These are phyloP conservation scores for Eulacestoma nigropectus DNA, from an alignment of 2,113 vertebrate species.

Conservation along the genomic window DNA sequence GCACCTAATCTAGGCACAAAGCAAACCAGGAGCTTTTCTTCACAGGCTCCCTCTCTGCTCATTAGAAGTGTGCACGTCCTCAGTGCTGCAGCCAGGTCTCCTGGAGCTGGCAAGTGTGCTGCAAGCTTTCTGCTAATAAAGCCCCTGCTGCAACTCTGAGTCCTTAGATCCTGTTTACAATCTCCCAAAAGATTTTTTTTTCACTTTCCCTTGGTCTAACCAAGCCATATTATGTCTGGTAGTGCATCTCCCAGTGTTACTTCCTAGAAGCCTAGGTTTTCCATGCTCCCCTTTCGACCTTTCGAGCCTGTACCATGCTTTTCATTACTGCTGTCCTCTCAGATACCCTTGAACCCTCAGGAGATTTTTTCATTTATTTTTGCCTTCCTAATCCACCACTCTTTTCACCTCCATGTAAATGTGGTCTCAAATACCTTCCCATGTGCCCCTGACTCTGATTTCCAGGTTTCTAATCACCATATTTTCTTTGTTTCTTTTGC, in stretches of 20 bases:
- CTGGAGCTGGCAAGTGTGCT: background rate
- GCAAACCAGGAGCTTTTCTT: background rate
- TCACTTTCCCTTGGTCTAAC: background rate
- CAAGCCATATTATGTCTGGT: background rate
- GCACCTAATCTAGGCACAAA: background rate
- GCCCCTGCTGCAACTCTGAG: background rate
- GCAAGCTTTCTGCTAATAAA: conserved; percentile 22
- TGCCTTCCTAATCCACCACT: background rate
- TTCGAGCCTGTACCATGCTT: background rate
- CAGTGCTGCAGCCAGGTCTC: background rate
- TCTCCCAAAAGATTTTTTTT: background rate
- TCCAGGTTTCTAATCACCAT: background rate
- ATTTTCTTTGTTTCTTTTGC: background rate
- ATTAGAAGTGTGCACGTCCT: background rate
- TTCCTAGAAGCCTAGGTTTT: background rate
- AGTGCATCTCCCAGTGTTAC: background rate
- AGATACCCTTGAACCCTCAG: background rate
- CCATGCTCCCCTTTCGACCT: background rate
- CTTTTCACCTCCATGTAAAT: background rate
- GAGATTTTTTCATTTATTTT: background rate
- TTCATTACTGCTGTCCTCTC: background rate
- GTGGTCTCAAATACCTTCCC: background rate
- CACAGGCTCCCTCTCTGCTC: background rate
- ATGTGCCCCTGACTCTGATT: background rate
- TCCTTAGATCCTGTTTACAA: background rate